A percentile compares a stretch with the other conserved stretches of the same genome.
These are phyloP conservation scores for Upupa epops DNA, from an alignment of 2,113 vertebrate species.

Conservation along the genomic window DNA sequence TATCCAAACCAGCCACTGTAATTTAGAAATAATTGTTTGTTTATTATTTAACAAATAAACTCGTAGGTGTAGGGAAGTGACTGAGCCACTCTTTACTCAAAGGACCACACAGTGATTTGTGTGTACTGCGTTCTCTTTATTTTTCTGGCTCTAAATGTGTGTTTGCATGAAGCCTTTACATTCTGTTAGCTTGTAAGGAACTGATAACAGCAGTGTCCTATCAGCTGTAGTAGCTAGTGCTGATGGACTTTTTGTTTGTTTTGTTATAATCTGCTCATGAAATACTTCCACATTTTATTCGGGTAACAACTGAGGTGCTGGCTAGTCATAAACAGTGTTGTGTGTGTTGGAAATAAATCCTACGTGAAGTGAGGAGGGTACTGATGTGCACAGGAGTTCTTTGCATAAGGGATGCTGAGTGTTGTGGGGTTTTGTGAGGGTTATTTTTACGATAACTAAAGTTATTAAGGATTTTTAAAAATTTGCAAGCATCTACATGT, in stretches of 20 bases:
- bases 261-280: background rate
- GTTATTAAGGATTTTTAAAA: background rate
- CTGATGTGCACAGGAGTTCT: background rate
- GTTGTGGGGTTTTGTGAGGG: background rate
- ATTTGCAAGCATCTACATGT: accelerated
- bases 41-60: background rate
- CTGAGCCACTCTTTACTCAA: background rate
- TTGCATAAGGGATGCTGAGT: background rate
- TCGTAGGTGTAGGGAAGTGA: background rate
- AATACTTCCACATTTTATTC: background rate
- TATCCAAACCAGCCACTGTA: background rate
- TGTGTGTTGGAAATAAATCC: background rate
- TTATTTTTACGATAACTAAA: background rate
- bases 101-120: background rate
- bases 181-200: background rate
- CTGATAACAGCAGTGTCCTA: background rate
- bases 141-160: background rate
- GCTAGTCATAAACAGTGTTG: background rate
- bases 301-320: background rate
- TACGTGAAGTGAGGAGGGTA: too few relatives aligned
- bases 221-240: background rate
- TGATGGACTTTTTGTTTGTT: too few relatives aligned
- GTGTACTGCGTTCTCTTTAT: background rate
- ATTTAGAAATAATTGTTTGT: background rate
- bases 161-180: background rate